Conservation (phyloP, 2,888 invertebrate species). For the Galerucella pusilla region DNA sequence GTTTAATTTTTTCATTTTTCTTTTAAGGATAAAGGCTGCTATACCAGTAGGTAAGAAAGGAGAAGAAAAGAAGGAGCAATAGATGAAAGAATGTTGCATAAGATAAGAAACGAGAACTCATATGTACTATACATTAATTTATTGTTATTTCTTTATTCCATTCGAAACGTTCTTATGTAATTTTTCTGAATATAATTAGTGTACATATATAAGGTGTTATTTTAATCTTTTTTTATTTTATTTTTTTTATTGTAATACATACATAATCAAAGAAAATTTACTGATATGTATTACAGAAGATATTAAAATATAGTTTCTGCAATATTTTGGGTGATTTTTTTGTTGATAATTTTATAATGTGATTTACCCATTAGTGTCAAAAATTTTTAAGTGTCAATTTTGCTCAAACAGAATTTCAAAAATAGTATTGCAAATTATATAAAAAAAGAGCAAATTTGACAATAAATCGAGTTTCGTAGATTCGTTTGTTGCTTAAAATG, state of each 20-base stretch:
- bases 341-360: neutral
- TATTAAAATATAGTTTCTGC: constrained; percentile 26
- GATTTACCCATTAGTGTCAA: neutral
- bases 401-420: constrained; percentile 14
- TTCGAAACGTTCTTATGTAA: constrained; percentile 46
- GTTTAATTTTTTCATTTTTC: constrained; percentile 28
- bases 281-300: constrained; percentile 47
- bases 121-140: constrained; percentile 41
- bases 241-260: constrained; percentile 52
- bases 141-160: constrained; percentile 52
- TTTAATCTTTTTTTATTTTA: constrained; percentile 45
- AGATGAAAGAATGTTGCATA: constrained; percentile 59
- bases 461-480: neutral
- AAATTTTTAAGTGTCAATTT: constrained; percentile 10
- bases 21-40: constrained; percentile 84
- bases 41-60: constrained; percentile 89
- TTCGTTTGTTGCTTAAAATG: constrained; percentile 11
- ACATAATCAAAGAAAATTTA: neutral
- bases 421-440: neutral
- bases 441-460: constrained; percentile 19
- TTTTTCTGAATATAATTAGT: constrained; percentile 43
- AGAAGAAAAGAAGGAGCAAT: constrained; percentile 88
- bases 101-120: constrained; percentile 20
- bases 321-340: neutral
- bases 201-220: constrained; percentile 48